Percentiles rank a stretch among this genome's conserved stretches.
These are phyloP conservation scores for Argynnis bischoffii DNA, from an alignment of 2,888 invertebrate species.

Conservation along the genomic window DNA sequence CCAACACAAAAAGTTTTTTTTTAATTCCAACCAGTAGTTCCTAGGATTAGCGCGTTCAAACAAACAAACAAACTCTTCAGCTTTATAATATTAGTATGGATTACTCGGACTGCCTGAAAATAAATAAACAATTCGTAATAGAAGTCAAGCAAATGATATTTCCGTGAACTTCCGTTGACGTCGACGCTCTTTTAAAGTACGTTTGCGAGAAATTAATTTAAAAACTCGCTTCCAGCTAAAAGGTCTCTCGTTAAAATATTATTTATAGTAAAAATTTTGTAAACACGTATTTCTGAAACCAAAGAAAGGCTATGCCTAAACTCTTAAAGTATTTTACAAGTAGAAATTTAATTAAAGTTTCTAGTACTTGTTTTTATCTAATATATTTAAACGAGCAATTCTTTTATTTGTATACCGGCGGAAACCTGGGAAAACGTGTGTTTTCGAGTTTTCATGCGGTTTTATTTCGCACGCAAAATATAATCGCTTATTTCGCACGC, in stretches of 20 bases:
- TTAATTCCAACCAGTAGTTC: too few species aligned
- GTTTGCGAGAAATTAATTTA: conserved; percentile 12
- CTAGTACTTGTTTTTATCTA: too few species aligned
- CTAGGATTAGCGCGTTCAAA: too few species aligned
- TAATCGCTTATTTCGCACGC: too few species aligned
- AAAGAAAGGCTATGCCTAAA: background rate
- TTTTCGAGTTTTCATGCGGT: too few species aligned
- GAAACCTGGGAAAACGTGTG: too few species aligned
- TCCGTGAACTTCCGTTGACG: conserved; percentile 14
- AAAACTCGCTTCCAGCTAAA: background rate
- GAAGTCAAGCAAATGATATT: conserved; percentile 4
- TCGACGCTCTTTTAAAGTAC: background rate
- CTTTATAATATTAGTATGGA: too few species aligned
- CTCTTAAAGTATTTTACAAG: background rate
- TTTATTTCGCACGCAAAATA: too few species aligned
- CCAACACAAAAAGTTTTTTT: too few species aligned
- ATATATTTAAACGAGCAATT: too few species aligned
- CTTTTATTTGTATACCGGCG: too few species aligned
- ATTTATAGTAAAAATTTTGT: background rate
- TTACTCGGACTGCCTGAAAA: background rate
- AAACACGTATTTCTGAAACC: background rate
- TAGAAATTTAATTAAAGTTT: conserved; percentile 1
- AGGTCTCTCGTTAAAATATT: conserved; percentile 3
- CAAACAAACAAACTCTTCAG: too few species aligned
- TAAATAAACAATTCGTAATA: background rate